phyloP scores from a whole-genome alignment of 2,888 invertebrate genomes.

The Dimorphilus gyrociliatus region DNA sequence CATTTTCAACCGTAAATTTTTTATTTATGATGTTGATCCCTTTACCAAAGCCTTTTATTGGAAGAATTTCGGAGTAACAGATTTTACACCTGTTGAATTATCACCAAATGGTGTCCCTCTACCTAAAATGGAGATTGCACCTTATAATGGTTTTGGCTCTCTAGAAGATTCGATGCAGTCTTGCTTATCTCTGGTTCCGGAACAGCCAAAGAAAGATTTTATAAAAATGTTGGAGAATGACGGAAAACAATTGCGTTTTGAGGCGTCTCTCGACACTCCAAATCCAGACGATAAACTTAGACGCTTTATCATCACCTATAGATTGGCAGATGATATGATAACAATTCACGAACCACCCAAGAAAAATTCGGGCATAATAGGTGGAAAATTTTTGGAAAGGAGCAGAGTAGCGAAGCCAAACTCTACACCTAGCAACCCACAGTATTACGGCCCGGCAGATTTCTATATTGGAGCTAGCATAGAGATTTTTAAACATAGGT shows the following conservation, averaged over 20 bases:
- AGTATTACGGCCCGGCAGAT: constrained; percentile 59
- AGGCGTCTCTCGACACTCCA: constrained; percentile 53
- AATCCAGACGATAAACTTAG: constrained; percentile 61
- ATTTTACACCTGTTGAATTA: constrained; percentile 36
- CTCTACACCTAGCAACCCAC: constrained; percentile 47
- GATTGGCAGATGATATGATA: constrained; percentile 56
- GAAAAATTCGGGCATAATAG: constrained; percentile 47
- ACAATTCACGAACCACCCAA: constrained; percentile 51
- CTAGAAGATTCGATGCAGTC: constrained; percentile 61
- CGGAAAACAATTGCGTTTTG: constrained; percentile 50
- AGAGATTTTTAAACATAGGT: constrained; percentile 56
- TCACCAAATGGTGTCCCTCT: constrained; percentile 15
- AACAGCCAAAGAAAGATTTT: constrained; percentile 56
- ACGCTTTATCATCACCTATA: constrained; percentile 57
- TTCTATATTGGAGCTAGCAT: constrained; percentile 60
- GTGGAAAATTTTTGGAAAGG: constrained; percentile 56
- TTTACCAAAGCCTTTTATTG: constrained; percentile 63
- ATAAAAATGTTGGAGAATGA: constrained; percentile 56
- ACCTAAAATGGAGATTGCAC: constrained; percentile 44
- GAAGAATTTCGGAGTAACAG: constrained; percentile 35
- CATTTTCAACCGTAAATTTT: constrained; percentile 43
- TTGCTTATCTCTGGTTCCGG: constrained; percentile 52
- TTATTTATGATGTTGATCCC: constrained; percentile 59
- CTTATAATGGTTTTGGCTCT: constrained; percentile 54
- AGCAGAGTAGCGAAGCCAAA: constrained; percentile 53